phyloP scores from a whole-genome alignment of 2,888 invertebrate species.

The Ecdyonurus torrentis region DNA sequence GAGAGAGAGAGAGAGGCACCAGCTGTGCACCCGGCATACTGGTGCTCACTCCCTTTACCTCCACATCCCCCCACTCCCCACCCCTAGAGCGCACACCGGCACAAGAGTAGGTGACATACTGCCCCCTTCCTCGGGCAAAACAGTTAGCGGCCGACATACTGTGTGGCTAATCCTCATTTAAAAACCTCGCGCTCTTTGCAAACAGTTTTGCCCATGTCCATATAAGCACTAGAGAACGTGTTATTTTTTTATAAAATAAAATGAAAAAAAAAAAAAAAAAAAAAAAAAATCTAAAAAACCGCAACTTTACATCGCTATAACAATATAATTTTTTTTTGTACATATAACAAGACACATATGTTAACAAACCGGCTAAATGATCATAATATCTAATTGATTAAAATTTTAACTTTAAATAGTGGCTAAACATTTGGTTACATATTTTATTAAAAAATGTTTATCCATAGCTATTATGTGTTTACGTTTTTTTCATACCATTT shows the following conservation, averaged over 20 bases:
- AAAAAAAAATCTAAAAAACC: neutral
- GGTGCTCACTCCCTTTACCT: no score
- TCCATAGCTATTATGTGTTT: neutral
- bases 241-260: neutral
- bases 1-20: neutral
- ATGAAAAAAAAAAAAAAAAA: no score
- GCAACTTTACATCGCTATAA: neutral
- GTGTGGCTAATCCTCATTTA: conserved; percentile 1
- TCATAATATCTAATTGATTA: neutral
- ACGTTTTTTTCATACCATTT: no score
- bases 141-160: neutral
- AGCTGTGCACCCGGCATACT: neutral
- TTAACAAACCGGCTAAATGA: neutral
- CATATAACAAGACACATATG: neutral
- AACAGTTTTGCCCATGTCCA: no score
- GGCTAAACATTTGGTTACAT: neutral
- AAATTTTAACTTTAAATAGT: neutral
- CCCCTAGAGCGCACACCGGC: neutral
- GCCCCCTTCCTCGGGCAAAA: neutral
- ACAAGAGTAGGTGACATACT: neutral
- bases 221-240: neutral
- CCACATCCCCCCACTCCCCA: neutral
- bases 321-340: neutral
- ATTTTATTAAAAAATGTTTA: neutral
- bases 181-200: neutral